Percentiles rank a stretch among this genome's conserved stretches.
These are phyloP conservation scores for Alectoris magna DNA, from an alignment of 2,797 vertebrate genomes.

Conservation along the genomic window DNA sequence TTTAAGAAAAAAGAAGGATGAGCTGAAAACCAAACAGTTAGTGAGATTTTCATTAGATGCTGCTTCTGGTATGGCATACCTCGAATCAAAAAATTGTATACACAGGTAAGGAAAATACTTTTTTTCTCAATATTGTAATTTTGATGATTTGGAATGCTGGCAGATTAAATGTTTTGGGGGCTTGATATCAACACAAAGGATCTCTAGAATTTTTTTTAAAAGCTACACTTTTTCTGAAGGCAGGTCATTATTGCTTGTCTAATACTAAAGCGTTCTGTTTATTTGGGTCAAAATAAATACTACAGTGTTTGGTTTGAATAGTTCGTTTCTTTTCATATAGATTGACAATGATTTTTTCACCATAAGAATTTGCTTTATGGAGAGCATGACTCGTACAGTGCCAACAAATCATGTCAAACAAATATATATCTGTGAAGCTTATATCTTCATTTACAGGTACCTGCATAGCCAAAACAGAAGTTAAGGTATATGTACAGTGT, in stretches of 20 bases:
- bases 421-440: neutral
- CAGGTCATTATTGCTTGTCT: neutral
- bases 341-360: neutral
- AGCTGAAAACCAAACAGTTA: slow-evolving; percentile 93
- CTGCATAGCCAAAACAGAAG: neutral
- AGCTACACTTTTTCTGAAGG: neutral
- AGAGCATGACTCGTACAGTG: neutral
- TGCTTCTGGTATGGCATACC: slow-evolving; percentile 94
- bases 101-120: slow-evolving; percentile 86
- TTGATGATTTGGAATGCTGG: neutral
- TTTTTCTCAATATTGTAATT: neutral
- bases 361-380: neutral
- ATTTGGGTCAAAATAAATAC: neutral
- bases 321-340: neutral
- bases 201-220: neutral
- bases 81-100: slow-evolving; percentile 97
- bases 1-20: slow-evolving; percentile 96
- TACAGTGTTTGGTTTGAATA: neutral
- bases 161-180: neutral
- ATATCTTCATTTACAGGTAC: neutral
- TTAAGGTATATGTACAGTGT: neutral
- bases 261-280: neutral
- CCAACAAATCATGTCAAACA: neutral
- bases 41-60: slow-evolving; percentile 93
- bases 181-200: neutral